Percentiles rank a stretch among this genome's conserved stretches.
phyloP scores from a whole-genome alignment of 1,140 invertebrate genomes.

The Coboldia fuscipes region DNA sequence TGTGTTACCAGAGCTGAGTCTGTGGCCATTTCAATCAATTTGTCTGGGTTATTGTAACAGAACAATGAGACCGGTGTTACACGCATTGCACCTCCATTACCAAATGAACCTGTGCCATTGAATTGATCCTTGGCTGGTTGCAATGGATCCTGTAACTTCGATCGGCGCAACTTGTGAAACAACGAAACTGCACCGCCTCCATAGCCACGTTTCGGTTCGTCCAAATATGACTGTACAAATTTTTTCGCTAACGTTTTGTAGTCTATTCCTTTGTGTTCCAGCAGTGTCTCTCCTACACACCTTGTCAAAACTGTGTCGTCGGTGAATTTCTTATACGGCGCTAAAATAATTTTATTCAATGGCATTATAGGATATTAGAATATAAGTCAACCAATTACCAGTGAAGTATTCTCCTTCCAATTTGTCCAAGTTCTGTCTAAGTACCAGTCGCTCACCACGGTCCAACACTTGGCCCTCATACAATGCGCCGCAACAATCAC shows the following conservation, averaged over 20 bases:
- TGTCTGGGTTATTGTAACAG: slow-evolving; percentile 24
- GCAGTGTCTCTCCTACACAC: slow-evolving; percentile 36
- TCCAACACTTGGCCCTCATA: slow-evolving; percentile 37
- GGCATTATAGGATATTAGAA: background rate
- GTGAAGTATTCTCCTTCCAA: slow-evolving; percentile 29
- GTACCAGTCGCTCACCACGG: slow-evolving; percentile 23
- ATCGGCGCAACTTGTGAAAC: slow-evolving; percentile 34
- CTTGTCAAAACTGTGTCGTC: slow-evolving; percentile 63
- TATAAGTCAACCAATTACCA: slow-evolving; percentile 20
- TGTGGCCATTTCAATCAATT: slow-evolving; percentile 26
- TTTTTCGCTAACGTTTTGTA: slow-evolving; percentile 33
- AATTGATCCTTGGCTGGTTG: slow-evolving; percentile 46
- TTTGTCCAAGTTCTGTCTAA: slow-evolving; percentile 36
- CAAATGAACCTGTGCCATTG: slow-evolving; percentile 46
- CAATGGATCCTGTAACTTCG: slow-evolving; percentile 35
- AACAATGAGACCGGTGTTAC: slow-evolving; percentile 47
- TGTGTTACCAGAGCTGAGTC: slow-evolving; percentile 42
- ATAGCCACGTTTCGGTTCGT: slow-evolving; percentile 42
- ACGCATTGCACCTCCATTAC: slow-evolving; percentile 61
- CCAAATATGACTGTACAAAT: slow-evolving; percentile 42
- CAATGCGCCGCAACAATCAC: slow-evolving; percentile 48
- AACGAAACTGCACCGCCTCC: slow-evolving; percentile 36
- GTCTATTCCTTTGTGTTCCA: slow-evolving; percentile 32
- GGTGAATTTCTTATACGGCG: slow-evolving; percentile 37
- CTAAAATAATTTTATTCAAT: slow-evolving; percentile 14